phyloP scores from a whole-genome alignment of 2,113 vertebrate species.

The Burhinus oedicnemus region DNA sequence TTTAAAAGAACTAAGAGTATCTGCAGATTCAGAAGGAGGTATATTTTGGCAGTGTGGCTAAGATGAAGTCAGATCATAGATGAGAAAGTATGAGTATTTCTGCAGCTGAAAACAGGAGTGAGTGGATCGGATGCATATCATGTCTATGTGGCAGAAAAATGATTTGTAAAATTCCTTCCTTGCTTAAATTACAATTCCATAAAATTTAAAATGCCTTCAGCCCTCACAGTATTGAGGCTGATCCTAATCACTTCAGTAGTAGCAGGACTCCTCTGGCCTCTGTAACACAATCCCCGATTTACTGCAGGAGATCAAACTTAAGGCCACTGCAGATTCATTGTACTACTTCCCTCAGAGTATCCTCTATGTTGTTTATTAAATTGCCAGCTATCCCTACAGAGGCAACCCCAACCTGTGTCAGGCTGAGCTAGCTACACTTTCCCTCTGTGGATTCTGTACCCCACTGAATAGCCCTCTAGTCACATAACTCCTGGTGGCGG shows the following conservation, averaged over 20 bases:
- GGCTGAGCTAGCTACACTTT: neutral
- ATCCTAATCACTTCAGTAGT: neutral
- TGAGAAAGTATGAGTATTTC: slow-evolving; percentile 1
- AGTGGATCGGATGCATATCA: neutral
- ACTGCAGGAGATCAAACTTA: neutral
- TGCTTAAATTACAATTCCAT: neutral
- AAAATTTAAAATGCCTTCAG: neutral
- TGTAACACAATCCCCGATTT: neutral
- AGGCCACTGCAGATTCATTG: neutral
- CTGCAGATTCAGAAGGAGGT: neutral
- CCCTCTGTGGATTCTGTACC: neutral
- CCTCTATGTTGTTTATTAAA: neutral
- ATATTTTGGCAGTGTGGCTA: neutral
- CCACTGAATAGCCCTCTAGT: neutral
- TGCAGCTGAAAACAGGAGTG: neutral
- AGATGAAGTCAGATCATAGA: neutral
- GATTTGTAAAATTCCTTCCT: neutral
- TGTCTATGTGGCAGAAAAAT: neutral
- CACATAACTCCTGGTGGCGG: neutral
- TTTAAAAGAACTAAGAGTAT: neutral
- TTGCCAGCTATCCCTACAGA: neutral
- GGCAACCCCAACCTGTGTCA: neutral
- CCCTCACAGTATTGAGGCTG: neutral
- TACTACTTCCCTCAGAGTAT: neutral
- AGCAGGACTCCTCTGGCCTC: neutral